These are phyloP conservation scores for Salpingus planirostris DNA, from an alignment of 2,888 invertebrate species.

Conservation along the genomic window DNA sequence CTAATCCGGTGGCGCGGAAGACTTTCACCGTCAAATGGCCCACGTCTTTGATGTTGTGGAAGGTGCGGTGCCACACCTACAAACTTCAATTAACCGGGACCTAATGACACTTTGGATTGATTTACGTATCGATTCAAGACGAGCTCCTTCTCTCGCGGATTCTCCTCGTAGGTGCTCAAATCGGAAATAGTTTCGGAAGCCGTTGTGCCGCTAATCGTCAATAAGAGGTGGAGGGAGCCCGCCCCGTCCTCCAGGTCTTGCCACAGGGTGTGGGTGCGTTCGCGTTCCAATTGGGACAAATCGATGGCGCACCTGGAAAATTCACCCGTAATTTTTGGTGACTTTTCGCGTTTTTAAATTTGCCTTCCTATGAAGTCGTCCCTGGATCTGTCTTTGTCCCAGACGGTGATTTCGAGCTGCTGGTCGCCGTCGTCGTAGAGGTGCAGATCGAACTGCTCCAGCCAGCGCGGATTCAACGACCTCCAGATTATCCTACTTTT, in stretches of 20 bases:
- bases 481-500: slow-evolving; percentile 87
- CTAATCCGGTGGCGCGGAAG: slow-evolving; percentile 73
- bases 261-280: slow-evolving; percentile 86
- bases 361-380: slow-evolving; percentile 82
- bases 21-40: slow-evolving; percentile 95
- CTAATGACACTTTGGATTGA: slow-evolving; percentile 1
- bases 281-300: slow-evolving; percentile 72
- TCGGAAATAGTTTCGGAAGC: slow-evolving; percentile 90
- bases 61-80: slow-evolving; percentile 60
- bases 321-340: not conserved
- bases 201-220: slow-evolving; percentile 92
- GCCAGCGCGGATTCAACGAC: slow-evolving; percentile 81
- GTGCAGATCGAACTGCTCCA: slow-evolving; percentile 96
- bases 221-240: slow-evolving; percentile 73
- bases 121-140: slow-evolving; percentile 61
- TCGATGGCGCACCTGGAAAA: slow-evolving; percentile 76
- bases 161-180: slow-evolving; percentile 74
- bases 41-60: slow-evolving; percentile 73
- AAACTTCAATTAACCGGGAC: slow-evolving; percentile 12
- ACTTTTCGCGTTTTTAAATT: slow-evolving; percentile 10
- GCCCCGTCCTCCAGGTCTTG: slow-evolving; percentile 84
- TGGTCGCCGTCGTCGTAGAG: slow-evolving; percentile 91
- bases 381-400: slow-evolving; percentile 80
- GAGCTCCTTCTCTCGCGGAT: slow-evolving; percentile 58
- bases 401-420: slow-evolving; percentile 82